Conservation (phyloP, 2,888 invertebrate species). For the Balanococcus diminutus region DNA sequence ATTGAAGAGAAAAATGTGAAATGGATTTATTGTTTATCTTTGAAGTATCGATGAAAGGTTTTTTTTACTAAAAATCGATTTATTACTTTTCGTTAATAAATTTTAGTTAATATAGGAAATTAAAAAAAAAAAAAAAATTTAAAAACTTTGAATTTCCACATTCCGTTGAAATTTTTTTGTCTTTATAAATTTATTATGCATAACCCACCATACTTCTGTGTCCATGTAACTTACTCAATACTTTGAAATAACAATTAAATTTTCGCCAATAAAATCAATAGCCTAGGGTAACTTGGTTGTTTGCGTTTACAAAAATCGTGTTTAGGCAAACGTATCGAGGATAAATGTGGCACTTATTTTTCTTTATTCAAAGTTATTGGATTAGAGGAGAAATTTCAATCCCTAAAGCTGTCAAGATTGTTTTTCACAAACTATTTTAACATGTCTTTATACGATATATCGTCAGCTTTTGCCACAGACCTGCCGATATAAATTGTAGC, state of each 20-base stretch:
- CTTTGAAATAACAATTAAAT: neutral
- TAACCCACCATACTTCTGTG: neutral
- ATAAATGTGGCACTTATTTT: conserved; percentile 7
- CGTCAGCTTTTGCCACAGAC: neutral
- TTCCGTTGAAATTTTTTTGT: neutral
- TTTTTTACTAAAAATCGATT: too few relatives aligned
- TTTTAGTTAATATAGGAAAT: neutral
- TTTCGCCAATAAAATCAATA: neutral
- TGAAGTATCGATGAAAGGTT: too few relatives aligned
- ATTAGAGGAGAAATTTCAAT: conserved; percentile 20
- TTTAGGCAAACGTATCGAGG: neutral
- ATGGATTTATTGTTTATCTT: too few relatives aligned
- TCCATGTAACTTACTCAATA: neutral
- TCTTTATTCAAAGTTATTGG: conserved; percentile 11
- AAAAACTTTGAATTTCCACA: neutral
- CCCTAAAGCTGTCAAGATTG: conserved; percentile 24
- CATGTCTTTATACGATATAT: conserved; percentile 5
- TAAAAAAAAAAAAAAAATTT: neutral
- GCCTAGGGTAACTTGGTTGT: neutral
- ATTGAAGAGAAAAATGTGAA: too few relatives aligned
- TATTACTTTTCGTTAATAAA: neutral
- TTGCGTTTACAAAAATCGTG: neutral
- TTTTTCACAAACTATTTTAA: conserved; percentile 7
- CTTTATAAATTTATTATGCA: neutral
- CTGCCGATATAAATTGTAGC: neutral